These are phyloP conservation scores for Zaprionus vittiger DNA, from an alignment of 1,140 invertebrate genomes.

Conservation along the genomic window DNA sequence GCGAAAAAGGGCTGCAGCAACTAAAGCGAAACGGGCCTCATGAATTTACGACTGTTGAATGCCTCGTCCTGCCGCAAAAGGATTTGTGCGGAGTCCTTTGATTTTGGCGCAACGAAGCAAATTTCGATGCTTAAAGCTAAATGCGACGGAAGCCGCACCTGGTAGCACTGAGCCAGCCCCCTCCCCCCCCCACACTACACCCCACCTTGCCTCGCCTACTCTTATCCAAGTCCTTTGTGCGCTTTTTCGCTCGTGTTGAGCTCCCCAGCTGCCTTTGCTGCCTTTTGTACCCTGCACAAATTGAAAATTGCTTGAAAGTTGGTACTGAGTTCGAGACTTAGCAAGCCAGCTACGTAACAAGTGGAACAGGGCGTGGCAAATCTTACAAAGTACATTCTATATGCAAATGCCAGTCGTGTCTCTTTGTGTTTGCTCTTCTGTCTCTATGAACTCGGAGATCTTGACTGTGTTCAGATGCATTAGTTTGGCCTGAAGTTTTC, in stretches of 20 bases:
- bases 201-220: neutral
- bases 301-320: constrained; percentile 5
- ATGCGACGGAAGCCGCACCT: constrained; percentile 18
- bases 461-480: neutral
- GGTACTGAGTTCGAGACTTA: neutral
- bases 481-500: neutral
- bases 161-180: neutral
- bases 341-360: neutral
- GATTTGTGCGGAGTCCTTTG: constrained; percentile 21
- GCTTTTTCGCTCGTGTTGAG: constrained; percentile 5
- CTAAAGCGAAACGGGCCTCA: constrained; percentile 5
- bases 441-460: neutral
- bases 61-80: constrained; percentile 23
- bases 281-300: neutral
- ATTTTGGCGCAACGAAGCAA: constrained; percentile 5
- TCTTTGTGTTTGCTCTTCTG: neutral
- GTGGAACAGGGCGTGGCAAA: neutral
- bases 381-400: neutral
- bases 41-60: constrained; percentile 39
- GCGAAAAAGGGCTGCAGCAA: constrained; percentile 14
- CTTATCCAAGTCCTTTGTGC: neutral
- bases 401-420: neutral
- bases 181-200: neutral
- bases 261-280: neutral
- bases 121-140: constrained; percentile 20